Evolutionary conservation across 1,140 invertebrate species (phyloP).

Genomic region (Conus ventricosus): DNA sequence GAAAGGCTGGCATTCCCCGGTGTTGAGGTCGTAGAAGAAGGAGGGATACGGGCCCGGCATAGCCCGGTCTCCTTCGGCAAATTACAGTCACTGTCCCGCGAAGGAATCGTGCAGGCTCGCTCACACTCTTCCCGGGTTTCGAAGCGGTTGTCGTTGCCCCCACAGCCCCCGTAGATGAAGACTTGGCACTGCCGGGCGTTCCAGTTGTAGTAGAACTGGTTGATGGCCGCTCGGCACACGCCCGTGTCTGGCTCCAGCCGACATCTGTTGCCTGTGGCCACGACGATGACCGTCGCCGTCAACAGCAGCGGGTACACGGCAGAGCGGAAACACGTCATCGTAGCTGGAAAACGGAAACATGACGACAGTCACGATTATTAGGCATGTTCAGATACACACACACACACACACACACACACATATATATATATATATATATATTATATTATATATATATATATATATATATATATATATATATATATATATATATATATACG

Average conservation of each 20-base stretch:
- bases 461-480: too few relatives aligned
- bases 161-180: slow-evolving; percentile 79
- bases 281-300: not conserved
- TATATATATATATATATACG: too few relatives aligned
- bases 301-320: too few relatives aligned
- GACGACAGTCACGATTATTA: too few relatives aligned
- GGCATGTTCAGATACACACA: too few relatives aligned
- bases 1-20: slow-evolving; percentile 79
- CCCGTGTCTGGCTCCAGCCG: not conserved
- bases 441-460: too few relatives aligned
- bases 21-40: slow-evolving; percentile 77
- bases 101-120: slow-evolving; percentile 57
- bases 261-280: not conserved
- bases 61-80: slow-evolving; percentile 44
- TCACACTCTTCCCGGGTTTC: slow-evolving; percentile 73
- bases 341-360: too few relatives aligned
- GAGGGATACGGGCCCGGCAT: slow-evolving; percentile 44
- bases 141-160: slow-evolving; percentile 79
- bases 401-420: too few relatives aligned
- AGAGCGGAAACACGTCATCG: too few relatives aligned
- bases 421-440: too few relatives aligned
- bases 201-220: too few relatives aligned
- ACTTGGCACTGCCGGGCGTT: slow-evolving; percentile 71
- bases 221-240: not conserved
- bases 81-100: slow-evolving; percentile 24